Conservation (phyloP, 1,140 invertebrate genomes). For the Drosophila repleta region DNA sequence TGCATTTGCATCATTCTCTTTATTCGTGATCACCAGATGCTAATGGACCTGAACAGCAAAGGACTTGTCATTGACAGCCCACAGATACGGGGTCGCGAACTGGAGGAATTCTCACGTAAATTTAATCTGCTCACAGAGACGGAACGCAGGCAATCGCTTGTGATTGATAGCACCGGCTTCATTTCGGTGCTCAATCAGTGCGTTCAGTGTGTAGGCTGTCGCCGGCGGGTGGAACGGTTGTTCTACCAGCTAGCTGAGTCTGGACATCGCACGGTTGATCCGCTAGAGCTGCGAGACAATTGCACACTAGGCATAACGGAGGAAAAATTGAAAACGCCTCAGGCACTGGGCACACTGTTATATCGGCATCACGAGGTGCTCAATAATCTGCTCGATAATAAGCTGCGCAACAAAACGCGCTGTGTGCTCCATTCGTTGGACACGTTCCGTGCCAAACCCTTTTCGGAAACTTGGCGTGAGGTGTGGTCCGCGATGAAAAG, state of each 20-base stretch:
- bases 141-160: conserved; percentile 91
- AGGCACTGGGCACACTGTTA: conserved; percentile 91
- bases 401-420: conserved; percentile 93
- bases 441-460: conserved; percentile 90
- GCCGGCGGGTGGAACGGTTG: conserved; percentile 93
- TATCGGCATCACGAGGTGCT: conserved; percentile 93
- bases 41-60: conserved; percentile 94
- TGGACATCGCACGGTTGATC: conserved; percentile 92
- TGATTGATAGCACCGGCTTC: conserved; percentile 93
- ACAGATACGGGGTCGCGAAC: conserved; percentile 90
- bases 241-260: conserved; percentile 93
- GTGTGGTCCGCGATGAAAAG: conserved; percentile 95
- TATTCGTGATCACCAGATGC: conserved; percentile 88
- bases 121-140: conserved; percentile 90
- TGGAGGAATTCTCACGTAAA: conserved; percentile 93
- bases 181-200: conserved; percentile 93
- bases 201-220: conserved; percentile 96
- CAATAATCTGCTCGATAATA: conserved; percentile 91
- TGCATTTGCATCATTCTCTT: neutral
- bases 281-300: conserved; percentile 88
- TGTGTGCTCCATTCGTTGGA: conserved; percentile 95
- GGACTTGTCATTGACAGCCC: conserved; percentile 92
- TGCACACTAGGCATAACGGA: conserved; percentile 90
- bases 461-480: conserved; percentile 89
- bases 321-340: conserved; percentile 90